These are phyloP conservation scores for Trachymyrmex cornetzi DNA, from an alignment of 1,140 invertebrate genomes.

Conservation along the genomic window DNA sequence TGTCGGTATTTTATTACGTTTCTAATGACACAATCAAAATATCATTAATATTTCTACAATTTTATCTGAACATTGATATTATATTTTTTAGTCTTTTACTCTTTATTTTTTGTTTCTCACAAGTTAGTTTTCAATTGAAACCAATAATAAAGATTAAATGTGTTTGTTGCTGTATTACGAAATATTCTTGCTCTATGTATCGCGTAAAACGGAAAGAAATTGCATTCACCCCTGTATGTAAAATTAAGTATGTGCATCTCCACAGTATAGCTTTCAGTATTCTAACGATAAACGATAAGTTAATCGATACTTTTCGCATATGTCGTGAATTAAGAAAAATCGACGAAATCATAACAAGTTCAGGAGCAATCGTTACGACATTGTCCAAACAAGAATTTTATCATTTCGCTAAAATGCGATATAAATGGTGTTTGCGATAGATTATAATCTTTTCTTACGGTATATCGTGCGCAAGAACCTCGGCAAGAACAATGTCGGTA, in stretches of 20 bases:
- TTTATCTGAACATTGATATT: neutral
- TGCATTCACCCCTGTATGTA: slow-evolving; percentile 28
- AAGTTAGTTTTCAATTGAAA: neutral
- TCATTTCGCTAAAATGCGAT: slow-evolving; percentile 10
- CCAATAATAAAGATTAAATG: neutral
- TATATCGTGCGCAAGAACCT: neutral
- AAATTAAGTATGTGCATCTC: slow-evolving; percentile 19
- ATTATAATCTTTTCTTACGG: slow-evolving; percentile 23
- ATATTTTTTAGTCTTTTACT: neutral
- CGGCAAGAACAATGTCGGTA: no score
- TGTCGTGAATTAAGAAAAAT: slow-evolving; percentile 42
- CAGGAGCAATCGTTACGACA: slow-evolving; percentile 34
- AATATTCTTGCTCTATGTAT: slow-evolving; percentile 10
- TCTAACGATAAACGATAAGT: neutral
- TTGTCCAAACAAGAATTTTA: slow-evolving; percentile 17
- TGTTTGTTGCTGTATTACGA: slow-evolving; percentile 7
- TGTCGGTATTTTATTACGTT: neutral
- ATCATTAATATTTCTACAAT: neutral
- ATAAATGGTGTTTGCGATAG: slow-evolving; percentile 19
- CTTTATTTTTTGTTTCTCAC: neutral
- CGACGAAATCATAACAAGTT: slow-evolving; percentile 41
- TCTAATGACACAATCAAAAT: neutral
- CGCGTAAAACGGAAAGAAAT: slow-evolving; percentile 17
- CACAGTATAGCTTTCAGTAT: neutral
- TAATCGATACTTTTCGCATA: slow-evolving; percentile 49